Conservation (phyloP, 2,797 vertebrate species). For the Petrocephalus schoutedeni region DNA sequence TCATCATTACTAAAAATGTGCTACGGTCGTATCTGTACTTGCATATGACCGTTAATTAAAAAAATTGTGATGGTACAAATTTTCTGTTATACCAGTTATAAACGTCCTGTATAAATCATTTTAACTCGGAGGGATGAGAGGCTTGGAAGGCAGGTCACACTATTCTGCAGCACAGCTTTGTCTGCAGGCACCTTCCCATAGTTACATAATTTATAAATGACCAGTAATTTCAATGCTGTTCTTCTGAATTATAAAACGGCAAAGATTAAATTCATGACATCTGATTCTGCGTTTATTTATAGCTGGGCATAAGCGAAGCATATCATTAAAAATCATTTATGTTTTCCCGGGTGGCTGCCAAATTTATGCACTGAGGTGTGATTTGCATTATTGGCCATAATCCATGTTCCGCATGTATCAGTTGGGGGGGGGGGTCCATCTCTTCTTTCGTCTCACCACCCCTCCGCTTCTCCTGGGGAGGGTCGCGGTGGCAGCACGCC, state of each 20-base stretch:
- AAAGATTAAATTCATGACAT: neutral
- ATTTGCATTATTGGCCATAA: neutral
- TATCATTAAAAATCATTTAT: constrained; percentile 2
- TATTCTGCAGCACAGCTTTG: neutral
- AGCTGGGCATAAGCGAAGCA: neutral
- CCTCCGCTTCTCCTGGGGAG: neutral
- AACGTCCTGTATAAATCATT: neutral
- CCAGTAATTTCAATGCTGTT: constrained; percentile 29
- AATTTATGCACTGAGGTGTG: neutral
- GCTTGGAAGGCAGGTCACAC: neutral
- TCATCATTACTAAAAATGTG: neutral
- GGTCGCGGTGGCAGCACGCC: neutral
- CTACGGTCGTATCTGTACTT: neutral
- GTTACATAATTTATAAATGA: constrained; percentile 51
- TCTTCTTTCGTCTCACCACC: neutral
- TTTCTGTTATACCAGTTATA: neutral
- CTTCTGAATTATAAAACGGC: neutral
- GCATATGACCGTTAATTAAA: neutral
- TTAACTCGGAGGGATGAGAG: neutral
- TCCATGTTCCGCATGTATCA: neutral
- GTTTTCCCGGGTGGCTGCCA: neutral
- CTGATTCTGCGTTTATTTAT: constrained; percentile 5
- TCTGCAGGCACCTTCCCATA: neutral
- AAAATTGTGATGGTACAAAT: neutral
- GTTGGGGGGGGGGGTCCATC: neutral